phyloP scores from a whole-genome alignment of 2,113 vertebrate species.

The Hemiscyllium ocellatum region DNA sequence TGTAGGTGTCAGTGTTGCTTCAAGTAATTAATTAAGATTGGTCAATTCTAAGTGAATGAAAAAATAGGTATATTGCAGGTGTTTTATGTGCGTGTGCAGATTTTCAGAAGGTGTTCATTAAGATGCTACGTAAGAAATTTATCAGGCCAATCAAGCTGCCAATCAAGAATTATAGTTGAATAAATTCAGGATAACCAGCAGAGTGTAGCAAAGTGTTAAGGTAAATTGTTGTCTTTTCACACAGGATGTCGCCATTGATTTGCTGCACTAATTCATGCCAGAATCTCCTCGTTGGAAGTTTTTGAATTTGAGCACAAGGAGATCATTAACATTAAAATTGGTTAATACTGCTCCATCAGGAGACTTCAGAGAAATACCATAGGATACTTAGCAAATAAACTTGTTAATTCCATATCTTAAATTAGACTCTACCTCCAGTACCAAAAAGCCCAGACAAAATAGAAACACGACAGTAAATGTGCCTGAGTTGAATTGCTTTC shows the following conservation, averaged over 20 bases:
- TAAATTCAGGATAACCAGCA: background rate
- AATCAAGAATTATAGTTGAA: background rate
- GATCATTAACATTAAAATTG: background rate
- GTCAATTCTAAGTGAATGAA: background rate
- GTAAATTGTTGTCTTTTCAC: background rate
- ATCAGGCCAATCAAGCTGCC: background rate
- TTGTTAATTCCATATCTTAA: background rate
- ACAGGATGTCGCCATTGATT: background rate
- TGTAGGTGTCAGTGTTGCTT: conserved; percentile 15
- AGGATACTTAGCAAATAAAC: background rate
- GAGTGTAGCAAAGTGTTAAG: background rate
- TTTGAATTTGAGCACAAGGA: background rate
- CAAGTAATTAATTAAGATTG: background rate
- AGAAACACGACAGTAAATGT: background rate
- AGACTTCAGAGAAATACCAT: background rate
- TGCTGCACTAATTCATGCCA: background rate
- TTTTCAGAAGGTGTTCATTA: background rate
- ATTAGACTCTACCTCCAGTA: background rate
- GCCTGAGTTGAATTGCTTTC: no score
- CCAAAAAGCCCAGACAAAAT: background rate
- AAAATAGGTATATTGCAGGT: no score
- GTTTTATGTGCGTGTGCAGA: background rate
- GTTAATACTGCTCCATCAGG: background rate
- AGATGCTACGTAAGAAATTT: no score
- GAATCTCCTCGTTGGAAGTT: no score